Evolutionary conservation across 2,797 vertebrate species (phyloP).

Genomic region (Cygnus olor): DNA sequence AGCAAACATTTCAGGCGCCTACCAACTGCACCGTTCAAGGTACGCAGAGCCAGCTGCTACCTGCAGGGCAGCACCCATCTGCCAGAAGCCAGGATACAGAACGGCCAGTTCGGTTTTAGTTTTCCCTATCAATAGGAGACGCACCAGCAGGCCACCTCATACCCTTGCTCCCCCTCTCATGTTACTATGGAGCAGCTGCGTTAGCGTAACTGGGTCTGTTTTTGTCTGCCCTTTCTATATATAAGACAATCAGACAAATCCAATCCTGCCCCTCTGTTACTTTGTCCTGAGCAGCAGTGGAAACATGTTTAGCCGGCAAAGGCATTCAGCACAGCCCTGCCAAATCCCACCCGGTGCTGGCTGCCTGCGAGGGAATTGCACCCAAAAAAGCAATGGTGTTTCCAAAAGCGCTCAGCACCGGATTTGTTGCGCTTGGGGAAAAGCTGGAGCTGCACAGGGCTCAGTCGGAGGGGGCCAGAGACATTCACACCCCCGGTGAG

Average conservation of each 20-base stretch:
- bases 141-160: background rate
- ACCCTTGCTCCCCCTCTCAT: background rate
- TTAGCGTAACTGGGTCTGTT: background rate
- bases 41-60: background rate
- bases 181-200: constrained; percentile 20
- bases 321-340: constrained; percentile 26
- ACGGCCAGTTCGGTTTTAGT: background rate
- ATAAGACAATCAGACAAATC: constrained; percentile 35
- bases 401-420: constrained; percentile 5
- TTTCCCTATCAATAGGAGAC: background rate
- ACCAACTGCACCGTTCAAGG: background rate
- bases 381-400: background rate
- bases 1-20: background rate
- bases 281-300: constrained; percentile 30
- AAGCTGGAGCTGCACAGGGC: background rate
- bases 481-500: background rate
- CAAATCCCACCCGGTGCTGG: constrained; percentile 18
- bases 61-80: background rate
- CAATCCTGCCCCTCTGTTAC: background rate
- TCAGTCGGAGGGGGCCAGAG: background rate
- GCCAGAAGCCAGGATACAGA: background rate
- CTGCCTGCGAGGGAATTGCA: background rate
- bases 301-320: constrained; percentile 47
- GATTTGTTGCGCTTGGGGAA: background rate
- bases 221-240: constrained; percentile 37